Evolutionary conservation across 2,113 vertebrate genomes (phyloP).

Genomic region (Mystacornis crossleyi): DNA sequence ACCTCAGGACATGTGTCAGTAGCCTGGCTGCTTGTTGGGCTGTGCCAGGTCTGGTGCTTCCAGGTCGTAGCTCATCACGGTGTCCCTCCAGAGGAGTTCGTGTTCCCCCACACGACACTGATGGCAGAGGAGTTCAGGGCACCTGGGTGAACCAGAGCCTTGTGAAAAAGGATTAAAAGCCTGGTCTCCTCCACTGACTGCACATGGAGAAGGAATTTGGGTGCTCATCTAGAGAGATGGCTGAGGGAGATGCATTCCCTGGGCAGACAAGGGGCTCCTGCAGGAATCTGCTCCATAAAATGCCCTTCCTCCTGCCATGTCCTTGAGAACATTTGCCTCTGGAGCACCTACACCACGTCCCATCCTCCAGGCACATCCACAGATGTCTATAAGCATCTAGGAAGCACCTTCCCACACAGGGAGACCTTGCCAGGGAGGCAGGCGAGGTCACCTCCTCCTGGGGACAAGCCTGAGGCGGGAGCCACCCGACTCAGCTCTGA

Average conservation of each 20-base stretch:
- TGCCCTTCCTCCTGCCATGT: background rate
- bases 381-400: background rate
- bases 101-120: fast-evolving
- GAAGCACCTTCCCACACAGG: background rate
- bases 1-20: background rate
- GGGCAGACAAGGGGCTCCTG: background rate
- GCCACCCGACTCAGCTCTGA: background rate
- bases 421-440: background rate
- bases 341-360: background rate
- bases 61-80: background rate
- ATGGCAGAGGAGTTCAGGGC: background rate
- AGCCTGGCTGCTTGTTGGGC: background rate
- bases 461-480: background rate
- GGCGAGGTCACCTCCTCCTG: background rate
- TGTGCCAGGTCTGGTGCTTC: background rate
- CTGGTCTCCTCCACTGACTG: background rate
- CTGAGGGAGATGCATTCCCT: background rate
- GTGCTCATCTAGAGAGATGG: background rate
- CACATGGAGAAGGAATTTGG: background rate
- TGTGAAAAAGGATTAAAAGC: background rate
- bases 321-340: background rate
- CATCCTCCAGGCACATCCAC: background rate
- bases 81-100: background rate
- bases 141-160: background rate
- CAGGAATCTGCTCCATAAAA: background rate